These are phyloP conservation scores for Melinopterus prodromus DNA, from an alignment of 2,888 invertebrate genomes.

Conservation along the genomic window DNA sequence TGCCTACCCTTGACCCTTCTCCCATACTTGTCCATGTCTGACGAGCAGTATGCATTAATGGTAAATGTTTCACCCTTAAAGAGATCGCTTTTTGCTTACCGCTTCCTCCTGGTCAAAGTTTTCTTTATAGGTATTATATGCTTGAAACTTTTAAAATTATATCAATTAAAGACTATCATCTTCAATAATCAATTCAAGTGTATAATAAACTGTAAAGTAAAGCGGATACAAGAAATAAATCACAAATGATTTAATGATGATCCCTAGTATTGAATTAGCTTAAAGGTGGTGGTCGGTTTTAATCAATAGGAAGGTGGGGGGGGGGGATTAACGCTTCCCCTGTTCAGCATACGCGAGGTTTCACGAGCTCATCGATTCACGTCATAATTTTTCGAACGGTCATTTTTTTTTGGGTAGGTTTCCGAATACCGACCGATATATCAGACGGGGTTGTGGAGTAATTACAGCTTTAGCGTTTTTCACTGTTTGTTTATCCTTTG, in stretches of 20 bases:
- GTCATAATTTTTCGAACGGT: background rate
- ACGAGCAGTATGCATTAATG: slow-evolving; percentile 62
- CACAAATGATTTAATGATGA: too few relatives aligned
- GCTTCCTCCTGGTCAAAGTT: background rate
- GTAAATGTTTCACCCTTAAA: slow-evolving; percentile 52
- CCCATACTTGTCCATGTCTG: slow-evolving; percentile 60
- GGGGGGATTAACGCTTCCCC: background rate
- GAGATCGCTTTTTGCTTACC: background rate
- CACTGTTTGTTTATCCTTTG: slow-evolving; percentile 9
- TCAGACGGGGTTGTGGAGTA: slow-evolving; percentile 12
- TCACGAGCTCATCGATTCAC: background rate
- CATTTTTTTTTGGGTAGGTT: background rate
- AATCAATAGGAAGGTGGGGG: background rate
- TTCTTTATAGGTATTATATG: too few relatives aligned
- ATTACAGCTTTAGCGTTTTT: slow-evolving; percentile 16
- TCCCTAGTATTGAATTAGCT: background rate
- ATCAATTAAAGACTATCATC: too few relatives aligned
- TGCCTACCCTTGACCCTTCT: slow-evolving; percentile 64
- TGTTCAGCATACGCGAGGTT: background rate
- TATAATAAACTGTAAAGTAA: too few relatives aligned
- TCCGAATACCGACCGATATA: background rate
- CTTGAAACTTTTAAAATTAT: too few relatives aligned
- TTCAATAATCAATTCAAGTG: too few relatives aligned
- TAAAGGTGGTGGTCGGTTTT: background rate
- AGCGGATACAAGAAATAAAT: too few relatives aligned